Base-by-base conservation (phyloP, 1,140 invertebrate genomes). In the Pteromalus puparum region DNA sequence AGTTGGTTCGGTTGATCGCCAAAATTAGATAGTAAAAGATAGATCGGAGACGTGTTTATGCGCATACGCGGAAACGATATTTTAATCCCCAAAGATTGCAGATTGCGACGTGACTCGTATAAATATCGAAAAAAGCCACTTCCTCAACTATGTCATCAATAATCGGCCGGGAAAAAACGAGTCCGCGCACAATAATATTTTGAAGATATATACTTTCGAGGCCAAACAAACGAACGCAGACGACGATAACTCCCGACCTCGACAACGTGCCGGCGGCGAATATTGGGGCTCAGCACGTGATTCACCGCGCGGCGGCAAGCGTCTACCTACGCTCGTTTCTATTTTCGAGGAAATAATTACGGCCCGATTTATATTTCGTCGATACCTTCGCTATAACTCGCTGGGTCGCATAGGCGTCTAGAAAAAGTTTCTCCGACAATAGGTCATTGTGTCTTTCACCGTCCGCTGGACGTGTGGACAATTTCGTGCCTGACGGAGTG, bases 331-430 rank as follows among this genome's bases (percentile, higher is more conserved):
- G 13, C 76, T 78, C 28, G 18, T n/a, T 61, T 78, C 53, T 78
- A 78, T 78, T 78, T 65, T 38, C 76, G 18, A 65, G 48, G 76
- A 78, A 78, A 28, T 78, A 65, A 78, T 78, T 78, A 78, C 61
- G 53, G 4, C 13, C 26, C n/a, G 6, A 65, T 78, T 78, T 78
- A 78, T 30, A 21, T 65, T 78, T 78, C 30, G 48, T 2, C 7
- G 61, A 34, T 28, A 65, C 48, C 76, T 12, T 30, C 48, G 74
- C 42, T 5, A 75, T n/a, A 9, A 24, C 28, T 34, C 24, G 46
- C 13, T 18, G 12, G 18, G 48, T 13, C 30, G 48, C 53, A 15
- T 18, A 30, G 26, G 26, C 76, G 26, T 34, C 53, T 65, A 2
- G 26, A 34, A 65, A 28, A 53, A 76, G 21, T 76, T 65, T 61